phyloP scores from a whole-genome alignment of 2,797 vertebrate species.

The Apogon talboti region DNA sequence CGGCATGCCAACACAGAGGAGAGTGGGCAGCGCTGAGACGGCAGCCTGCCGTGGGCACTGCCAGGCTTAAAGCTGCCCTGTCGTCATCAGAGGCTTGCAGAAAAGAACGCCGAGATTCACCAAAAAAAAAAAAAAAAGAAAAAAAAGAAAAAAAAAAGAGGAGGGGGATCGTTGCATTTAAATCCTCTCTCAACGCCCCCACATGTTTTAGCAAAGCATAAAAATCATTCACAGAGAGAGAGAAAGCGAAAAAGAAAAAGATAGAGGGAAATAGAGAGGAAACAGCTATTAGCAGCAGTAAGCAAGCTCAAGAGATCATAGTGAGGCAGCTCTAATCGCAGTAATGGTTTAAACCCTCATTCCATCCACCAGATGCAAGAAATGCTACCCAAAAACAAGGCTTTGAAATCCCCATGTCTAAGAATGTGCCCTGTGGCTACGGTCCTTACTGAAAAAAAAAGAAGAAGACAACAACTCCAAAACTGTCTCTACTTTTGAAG shows the following conservation, averaged over 20 bases:
- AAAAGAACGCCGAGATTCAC: slow-evolving; percentile 85
- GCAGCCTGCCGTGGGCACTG: slow-evolving; percentile 88
- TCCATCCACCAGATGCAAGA: slow-evolving; percentile 80
- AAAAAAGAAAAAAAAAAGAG: slow-evolving; percentile 70
- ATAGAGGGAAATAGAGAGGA: slow-evolving; percentile 81
- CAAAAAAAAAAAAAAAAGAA: slow-evolving; percentile 69
- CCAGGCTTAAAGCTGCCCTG: slow-evolving; percentile 87
- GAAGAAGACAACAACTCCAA: slow-evolving; percentile 49
- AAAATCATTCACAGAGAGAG: slow-evolving; percentile 87
- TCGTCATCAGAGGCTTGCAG: slow-evolving; percentile 86
- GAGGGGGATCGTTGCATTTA: slow-evolving; percentile 84
- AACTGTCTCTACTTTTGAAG: slow-evolving; percentile 67
- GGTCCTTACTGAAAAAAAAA: slow-evolving; percentile 59
- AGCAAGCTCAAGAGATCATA: slow-evolving; percentile 86
- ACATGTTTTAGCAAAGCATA: slow-evolving; percentile 88
- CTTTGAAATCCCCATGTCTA: slow-evolving; percentile 82
- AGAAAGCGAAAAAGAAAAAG: slow-evolving; percentile 78
- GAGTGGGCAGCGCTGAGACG: slow-evolving; percentile 87
- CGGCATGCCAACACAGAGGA: slow-evolving; percentile 83
- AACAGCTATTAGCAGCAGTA: slow-evolving; percentile 85
- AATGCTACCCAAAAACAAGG: slow-evolving; percentile 79
- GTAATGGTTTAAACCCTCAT: slow-evolving; percentile 84
- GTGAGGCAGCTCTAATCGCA: slow-evolving; percentile 85
- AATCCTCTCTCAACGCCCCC: slow-evolving; percentile 89
- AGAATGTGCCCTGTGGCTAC: slow-evolving; percentile 76